phyloP scores from a whole-genome alignment of 2,113 vertebrate species.

The Heterotilapia buettikoferi region DNA sequence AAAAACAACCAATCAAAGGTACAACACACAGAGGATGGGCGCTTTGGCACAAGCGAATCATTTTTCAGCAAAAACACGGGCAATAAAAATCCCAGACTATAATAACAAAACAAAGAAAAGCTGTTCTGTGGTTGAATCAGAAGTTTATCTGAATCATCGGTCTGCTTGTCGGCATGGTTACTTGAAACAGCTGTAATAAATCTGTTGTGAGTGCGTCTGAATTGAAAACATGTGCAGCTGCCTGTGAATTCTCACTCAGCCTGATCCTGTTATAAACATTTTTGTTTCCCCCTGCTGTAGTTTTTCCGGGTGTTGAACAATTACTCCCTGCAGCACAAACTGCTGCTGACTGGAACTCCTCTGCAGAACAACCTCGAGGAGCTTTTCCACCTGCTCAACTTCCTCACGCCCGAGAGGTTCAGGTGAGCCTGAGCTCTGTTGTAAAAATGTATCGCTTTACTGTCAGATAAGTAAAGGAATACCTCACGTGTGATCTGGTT shows the following conservation, averaged over 20 bases:
- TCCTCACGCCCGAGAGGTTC: conserved; percentile 93
- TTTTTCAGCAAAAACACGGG: background rate
- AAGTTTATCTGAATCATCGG: background rate
- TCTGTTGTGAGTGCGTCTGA: background rate
- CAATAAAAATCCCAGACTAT: fast-evolving
- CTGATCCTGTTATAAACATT: background rate
- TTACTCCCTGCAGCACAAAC: conserved; percentile 93
- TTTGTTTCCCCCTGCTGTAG: conserved; percentile 52
- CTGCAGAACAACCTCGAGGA: conserved; percentile 97
- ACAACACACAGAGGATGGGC: background rate
- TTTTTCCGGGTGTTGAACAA: conserved; percentile 96
- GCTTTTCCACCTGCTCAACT: conserved; percentile 95
- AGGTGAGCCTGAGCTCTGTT: conserved; percentile 55
- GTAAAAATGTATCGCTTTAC: fast-evolving
- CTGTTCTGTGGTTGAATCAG: background rate
- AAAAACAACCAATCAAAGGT: conserved; percentile 99
- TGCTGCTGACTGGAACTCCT: conserved; percentile 92
- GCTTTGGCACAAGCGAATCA: background rate
- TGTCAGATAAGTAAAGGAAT: background rate
- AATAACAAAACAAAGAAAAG: background rate
- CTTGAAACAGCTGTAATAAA: background rate
- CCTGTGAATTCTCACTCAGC: background rate
- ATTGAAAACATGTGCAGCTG: background rate
- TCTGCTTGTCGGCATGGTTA: background rate
- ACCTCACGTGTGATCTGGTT: fast-evolving